phyloP scores from a whole-genome alignment of 2,888 invertebrate species.

The Drosophila kanekoi region DNA sequence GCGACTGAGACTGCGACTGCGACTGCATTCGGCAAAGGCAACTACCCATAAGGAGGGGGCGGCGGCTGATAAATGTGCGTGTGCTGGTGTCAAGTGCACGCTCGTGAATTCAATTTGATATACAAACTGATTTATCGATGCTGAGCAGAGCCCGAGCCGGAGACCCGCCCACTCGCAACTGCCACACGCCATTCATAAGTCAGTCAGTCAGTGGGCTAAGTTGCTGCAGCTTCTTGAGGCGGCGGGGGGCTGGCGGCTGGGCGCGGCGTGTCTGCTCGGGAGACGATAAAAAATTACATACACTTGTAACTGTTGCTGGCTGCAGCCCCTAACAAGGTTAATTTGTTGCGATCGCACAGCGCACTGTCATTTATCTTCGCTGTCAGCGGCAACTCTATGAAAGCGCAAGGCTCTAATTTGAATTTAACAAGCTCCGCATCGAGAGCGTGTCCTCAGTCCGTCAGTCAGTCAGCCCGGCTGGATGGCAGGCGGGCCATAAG shows the following conservation, averaged over 20 bases:
- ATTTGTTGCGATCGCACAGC: slow-evolving; percentile 82
- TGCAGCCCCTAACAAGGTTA: slow-evolving; percentile 83
- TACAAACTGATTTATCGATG: slow-evolving; percentile 81
- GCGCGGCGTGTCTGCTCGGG: slow-evolving; percentile 34
- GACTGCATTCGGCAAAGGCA: not conserved
- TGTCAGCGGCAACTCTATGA: slow-evolving; percentile 72
- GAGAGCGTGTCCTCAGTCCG: slow-evolving; percentile 34
- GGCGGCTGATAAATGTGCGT: slow-evolving; percentile 76
- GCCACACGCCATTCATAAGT: slow-evolving; percentile 79
- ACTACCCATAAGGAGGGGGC: slow-evolving; percentile 7
- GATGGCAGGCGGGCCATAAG: not conserved
- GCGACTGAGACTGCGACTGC: not conserved
- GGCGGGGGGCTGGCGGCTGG: not conserved
- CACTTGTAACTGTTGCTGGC: slow-evolving; percentile 76
- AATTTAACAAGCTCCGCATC: slow-evolving; percentile 73
- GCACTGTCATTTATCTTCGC: slow-evolving; percentile 83
- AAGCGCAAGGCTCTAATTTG: slow-evolving; percentile 72
- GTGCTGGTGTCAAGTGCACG: slow-evolving; percentile 77
- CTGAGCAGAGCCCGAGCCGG: slow-evolving; percentile 27
- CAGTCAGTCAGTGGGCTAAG: slow-evolving; percentile 63
- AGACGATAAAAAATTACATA: slow-evolving; percentile 81
- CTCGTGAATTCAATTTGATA: slow-evolving; percentile 83
- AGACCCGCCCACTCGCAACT: slow-evolving; percentile 20
- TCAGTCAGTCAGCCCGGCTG: slow-evolving; percentile 26
- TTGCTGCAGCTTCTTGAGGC: slow-evolving; percentile 14